Evolutionary conservation across 2,113 vertebrate genomes (phyloP).

Genomic region (Brachyistius frenatus): DNA sequence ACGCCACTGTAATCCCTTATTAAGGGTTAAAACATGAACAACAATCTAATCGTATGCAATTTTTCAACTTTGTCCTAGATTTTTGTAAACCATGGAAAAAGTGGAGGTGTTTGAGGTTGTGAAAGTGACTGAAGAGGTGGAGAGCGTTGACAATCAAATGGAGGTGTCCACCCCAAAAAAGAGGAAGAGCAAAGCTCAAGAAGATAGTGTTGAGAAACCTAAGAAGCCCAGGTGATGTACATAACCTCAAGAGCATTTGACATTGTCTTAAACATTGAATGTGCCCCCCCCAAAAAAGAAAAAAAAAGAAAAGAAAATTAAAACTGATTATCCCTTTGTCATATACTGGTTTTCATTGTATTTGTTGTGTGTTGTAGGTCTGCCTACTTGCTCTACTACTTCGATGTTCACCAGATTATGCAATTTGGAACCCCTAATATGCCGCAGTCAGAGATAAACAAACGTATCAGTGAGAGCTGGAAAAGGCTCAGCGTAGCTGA

Average conservation of each 20-base stretch:
- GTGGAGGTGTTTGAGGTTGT: constrained; percentile 90
- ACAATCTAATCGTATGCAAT: not conserved
- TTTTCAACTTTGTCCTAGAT: constrained; percentile 7
- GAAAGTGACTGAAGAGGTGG: constrained; percentile 92
- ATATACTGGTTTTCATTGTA: not conserved
- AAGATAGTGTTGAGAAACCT: constrained; percentile 87
- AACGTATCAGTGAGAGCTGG: constrained; percentile 98
- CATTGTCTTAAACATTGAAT: not conserved
- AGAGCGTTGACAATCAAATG: constrained; percentile 85
- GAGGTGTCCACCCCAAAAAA: constrained; percentile 90
- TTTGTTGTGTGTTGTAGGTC: constrained; percentile 83
- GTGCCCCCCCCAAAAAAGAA: not conserved
- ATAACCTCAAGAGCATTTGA: not conserved
- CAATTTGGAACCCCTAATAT: constrained; percentile 93
- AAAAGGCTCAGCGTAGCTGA: constrained; percentile 95
- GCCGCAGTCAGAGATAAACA: constrained; percentile 98
- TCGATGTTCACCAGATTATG: constrained; percentile 95
- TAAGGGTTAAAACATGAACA: constrained; percentile 8
- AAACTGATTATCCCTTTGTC: not conserved
- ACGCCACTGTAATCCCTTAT: not conserved
- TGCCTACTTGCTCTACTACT: constrained; percentile 97
- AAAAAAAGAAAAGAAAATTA: not conserved
- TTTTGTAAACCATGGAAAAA: constrained; percentile 77
- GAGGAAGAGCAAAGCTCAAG: constrained; percentile 88
- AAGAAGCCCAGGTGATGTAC: constrained; percentile 93